Base-by-base conservation (phyloP, 1,140 invertebrate genomes). In the Brachionus asplanchnoidis region DNA sequence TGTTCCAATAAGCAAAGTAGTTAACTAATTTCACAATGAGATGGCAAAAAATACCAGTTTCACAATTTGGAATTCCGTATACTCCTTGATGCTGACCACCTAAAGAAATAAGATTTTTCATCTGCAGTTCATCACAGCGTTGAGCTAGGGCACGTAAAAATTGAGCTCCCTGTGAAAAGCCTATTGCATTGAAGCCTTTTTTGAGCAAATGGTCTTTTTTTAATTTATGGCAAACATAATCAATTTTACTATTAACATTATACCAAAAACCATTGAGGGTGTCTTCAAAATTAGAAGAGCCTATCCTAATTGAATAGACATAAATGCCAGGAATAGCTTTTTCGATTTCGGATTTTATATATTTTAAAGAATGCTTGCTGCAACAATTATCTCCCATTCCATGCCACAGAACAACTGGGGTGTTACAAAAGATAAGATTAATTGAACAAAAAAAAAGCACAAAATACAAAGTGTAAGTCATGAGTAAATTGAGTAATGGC, bases 71-170 rank as follows among this genome's bases (percentile, higher is more conserved):
- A 66, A 93, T 90, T 28, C 92, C 92, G 46, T 91, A 93, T 12
- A 99, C 93, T 53, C 97, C 97, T 91, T 99, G 97, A 89, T 99
- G 97, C 88, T 98, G 97, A 0, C 97, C 97, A 66, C 97, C 97
- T n/a, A 99, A 88, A 3, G 95, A 95, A 86, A 99, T 94, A 1
- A 99, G 90, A 88, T 94, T 97, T 79, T 92, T 91, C 91, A 99
- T 94, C 1, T 91, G 93, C 1, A 95, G 95, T 17, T 91, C 86
- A 0, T 95, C 94, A 89, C 97, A 99, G 85, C 95, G 92, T 90
- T 99, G 96, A 3, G 95, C 95, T 28, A 99, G 90, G 3, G 94
- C 97, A 88, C 97, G 92, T 85, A 96, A 12, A 77, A 77, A 77
- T 77, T 77, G 44, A 20, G 68, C 32, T n/a, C 68, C 68, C n/a